A percentile compares a stretch with the other conserved stretches of the same genome.
phyloP scores from a whole-genome alignment of 2,797 vertebrate genomes.

The Perodicticus potto region DNA sequence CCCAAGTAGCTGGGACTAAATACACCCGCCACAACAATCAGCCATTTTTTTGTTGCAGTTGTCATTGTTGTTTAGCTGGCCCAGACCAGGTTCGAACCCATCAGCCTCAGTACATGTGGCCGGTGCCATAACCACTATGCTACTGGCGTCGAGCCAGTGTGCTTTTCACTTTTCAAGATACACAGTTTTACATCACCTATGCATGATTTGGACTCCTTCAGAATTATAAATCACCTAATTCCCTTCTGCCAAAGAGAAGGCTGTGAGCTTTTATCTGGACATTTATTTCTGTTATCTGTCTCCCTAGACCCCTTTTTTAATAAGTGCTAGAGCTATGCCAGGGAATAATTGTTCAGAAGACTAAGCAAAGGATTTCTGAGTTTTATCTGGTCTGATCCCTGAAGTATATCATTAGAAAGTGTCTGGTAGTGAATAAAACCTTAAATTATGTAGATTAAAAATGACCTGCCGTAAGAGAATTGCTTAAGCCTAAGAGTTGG shows the following conservation, averaged over 20 bases:
- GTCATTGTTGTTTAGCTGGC: too few relatives aligned
- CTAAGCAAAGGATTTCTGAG: background rate
- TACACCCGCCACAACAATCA: too few relatives aligned
- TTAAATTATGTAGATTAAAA: conserved; percentile 47
- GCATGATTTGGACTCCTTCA: conserved; percentile 41
- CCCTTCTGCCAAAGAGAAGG: background rate
- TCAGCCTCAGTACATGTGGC: too few relatives aligned
- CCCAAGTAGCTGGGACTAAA: too few relatives aligned
- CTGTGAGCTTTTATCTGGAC: background rate
- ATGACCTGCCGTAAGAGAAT: conserved; percentile 33
- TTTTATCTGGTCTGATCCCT: conserved; percentile 42
- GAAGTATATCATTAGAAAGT: conserved; percentile 46
- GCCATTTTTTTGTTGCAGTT: too few relatives aligned
- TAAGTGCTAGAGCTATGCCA: background rate
- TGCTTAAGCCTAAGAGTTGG: too few relatives aligned
- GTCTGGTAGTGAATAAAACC: conserved; percentile 55
- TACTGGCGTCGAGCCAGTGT: background rate
- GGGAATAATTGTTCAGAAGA: conserved; percentile 45
- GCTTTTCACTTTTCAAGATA: conserved; percentile 8
- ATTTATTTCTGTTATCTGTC: background rate
- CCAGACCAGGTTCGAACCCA: too few relatives aligned
- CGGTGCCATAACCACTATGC: too few relatives aligned
- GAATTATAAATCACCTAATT: conserved; percentile 15
- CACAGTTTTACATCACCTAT: background rate
- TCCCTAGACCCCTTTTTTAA: background rate